These are phyloP conservation scores for Bellardia bayeri DNA, from an alignment of 2,888 invertebrate species.

Conservation along the genomic window DNA sequence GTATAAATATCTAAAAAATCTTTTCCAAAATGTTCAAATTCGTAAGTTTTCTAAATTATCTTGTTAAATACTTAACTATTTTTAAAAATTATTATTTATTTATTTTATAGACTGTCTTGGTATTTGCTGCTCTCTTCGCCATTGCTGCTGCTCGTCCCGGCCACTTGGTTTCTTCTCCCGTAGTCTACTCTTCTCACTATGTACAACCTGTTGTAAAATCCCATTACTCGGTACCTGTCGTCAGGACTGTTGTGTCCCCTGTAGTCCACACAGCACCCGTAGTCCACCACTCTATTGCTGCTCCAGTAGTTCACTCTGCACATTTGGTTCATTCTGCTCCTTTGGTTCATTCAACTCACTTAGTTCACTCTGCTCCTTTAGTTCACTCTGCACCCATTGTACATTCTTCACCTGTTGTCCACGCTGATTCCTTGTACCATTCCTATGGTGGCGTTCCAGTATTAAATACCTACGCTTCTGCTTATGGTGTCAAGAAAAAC, in stretches of 20 bases:
- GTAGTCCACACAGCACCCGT: background rate
- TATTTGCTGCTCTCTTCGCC: constrained; percentile 79
- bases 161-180: constrained; percentile 1
- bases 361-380: background rate
- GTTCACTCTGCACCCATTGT: background rate
- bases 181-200: background rate
- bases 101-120: constrained; percentile 70
- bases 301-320: background rate
- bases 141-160: constrained; percentile 78
- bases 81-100: background rate
- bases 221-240: background rate
- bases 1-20: too few relatives aligned
- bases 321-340: background rate
- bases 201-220: background rate
- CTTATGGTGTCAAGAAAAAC: background rate
- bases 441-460: constrained; percentile 3
- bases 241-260: background rate
- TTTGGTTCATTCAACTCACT: too few relatives aligned
- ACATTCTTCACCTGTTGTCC: background rate
- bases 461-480: background rate
- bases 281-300: background rate
- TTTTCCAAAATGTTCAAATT: background rate
- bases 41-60: background rate
- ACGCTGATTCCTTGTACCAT: background rate
- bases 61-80: background rate